Percentiles rank a stretch among this genome's conserved stretches.
Evolutionary conservation across 2,797 vertebrate species (phyloP).

Genomic region (Rhincodon typus): DNA sequence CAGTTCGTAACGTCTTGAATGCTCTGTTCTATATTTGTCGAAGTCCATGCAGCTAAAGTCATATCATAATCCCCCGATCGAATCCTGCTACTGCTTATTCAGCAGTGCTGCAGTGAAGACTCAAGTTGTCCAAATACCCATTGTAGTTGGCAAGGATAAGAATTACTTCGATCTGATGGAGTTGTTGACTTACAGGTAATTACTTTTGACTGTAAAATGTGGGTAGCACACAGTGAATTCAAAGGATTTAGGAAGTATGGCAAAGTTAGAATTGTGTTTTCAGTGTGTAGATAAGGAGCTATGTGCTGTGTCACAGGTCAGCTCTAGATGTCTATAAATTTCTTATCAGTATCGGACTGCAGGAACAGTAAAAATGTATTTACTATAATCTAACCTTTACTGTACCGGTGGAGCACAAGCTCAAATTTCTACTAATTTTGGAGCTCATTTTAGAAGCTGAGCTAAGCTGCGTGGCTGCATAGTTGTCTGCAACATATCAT

Average conservation of each 20-base stretch:
- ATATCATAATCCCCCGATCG: neutral
- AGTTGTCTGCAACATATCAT: neutral
- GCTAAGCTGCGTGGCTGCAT: neutral
- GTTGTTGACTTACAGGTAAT: slow-evolving; percentile 31
- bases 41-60: neutral
- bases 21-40: neutral
- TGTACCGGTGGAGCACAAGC: neutral
- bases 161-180: slow-evolving; percentile 8
- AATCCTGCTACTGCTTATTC: neutral
- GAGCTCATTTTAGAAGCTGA: neutral
- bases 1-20: neutral
- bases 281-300: slow-evolving; percentile 14
- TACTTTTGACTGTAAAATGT: slow-evolving; percentile 21
- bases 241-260: neutral
- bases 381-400: slow-evolving; percentile 6
- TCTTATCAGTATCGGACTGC: slow-evolving; percentile 4
- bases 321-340: slow-evolving; percentile 10
- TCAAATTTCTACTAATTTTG: neutral
- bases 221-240: slow-evolving; percentile 16
- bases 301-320: neutral
- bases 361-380: slow-evolving; percentile 21
- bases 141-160: slow-evolving; percentile 7
- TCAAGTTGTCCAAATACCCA: slow-evolving; percentile 19
- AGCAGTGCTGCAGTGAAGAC: neutral
- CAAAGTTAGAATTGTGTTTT: neutral